phyloP scores from a whole-genome alignment of 2,888 invertebrate genomes.

The Drosophila merina region DNA sequence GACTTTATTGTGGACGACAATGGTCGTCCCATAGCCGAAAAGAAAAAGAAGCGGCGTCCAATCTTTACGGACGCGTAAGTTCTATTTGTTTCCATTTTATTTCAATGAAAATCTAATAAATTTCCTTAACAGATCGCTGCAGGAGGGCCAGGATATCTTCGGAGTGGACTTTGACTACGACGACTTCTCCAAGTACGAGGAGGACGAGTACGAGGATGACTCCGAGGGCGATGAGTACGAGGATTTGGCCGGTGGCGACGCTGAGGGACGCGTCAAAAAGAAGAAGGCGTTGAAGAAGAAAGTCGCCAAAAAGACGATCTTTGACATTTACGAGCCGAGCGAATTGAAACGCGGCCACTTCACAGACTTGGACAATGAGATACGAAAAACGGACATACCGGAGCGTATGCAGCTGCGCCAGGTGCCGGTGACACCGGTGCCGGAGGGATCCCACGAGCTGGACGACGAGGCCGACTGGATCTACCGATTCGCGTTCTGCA shows the following conservation, averaged over 20 bases:
- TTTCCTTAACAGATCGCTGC: constrained; percentile 87
- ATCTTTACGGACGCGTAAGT: constrained; percentile 94
- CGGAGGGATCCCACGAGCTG: constrained; percentile 93
- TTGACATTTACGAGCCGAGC: constrained; percentile 98
- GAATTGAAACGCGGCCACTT: constrained; percentile 98
- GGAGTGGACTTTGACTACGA: constrained; percentile 99
- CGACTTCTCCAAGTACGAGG: constrained; percentile 94
- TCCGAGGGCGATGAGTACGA: constrained; percentile 92
- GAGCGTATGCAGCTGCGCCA: constrained; percentile 96
- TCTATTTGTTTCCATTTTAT: no score
- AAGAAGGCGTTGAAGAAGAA: constrained; percentile 92
- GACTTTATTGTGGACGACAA: constrained; percentile 99
- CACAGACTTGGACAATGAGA: constrained; percentile 96
- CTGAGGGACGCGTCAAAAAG: constrained; percentile 86
- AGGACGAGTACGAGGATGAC: constrained; percentile 90
- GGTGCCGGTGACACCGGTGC: constrained; percentile 92
- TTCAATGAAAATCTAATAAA: no score
- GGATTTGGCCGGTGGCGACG: constrained; percentile 87
- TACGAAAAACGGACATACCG: constrained; percentile 94
- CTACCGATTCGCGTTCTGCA: constrained; percentile 95
- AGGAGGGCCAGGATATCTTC: constrained; percentile 99
- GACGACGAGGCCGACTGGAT: constrained; percentile 99
- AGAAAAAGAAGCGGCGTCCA: constrained; percentile 91
- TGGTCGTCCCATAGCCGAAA: constrained; percentile 93
- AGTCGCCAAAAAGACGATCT: constrained; percentile 92